A percentile compares a stretch with the other conserved stretches of the same genome.
Conservation (phyloP, 2,888 invertebrate genomes). For the Allophyes oxyacanthae region DNA sequence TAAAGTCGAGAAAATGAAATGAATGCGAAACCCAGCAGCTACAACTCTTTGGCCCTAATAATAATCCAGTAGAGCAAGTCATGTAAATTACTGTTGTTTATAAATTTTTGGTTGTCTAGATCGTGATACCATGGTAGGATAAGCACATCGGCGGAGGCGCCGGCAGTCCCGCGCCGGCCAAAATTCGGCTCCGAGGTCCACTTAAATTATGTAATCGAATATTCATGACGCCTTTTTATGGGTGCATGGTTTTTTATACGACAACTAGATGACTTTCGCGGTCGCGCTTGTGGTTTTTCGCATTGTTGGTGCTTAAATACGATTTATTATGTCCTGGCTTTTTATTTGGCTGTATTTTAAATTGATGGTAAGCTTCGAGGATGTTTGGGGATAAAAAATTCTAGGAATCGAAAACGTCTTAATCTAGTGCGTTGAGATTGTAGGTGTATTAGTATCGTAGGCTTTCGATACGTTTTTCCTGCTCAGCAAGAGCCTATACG, state of each 20-base stretch:
- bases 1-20: too few species aligned
- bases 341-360: not conserved
- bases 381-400: conserved; percentile 5
- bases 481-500: too few species aligned
- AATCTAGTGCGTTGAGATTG: too few species aligned
- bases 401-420: conserved; percentile 6
- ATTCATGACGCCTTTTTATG: conserved; percentile 72
- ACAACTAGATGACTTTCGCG: conserved; percentile 57
- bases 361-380: not conserved
- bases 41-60: too few species aligned
- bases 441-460: too few species aligned
- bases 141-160: conserved; percentile 68
- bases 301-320: conserved; percentile 17
- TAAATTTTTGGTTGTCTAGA: too few species aligned
- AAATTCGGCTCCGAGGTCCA: conserved; percentile 64
- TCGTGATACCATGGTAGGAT: conserved; percentile 62
- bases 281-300: conserved; percentile 36
- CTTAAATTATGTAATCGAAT: conserved; percentile 84
- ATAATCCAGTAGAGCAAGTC: too few species aligned
- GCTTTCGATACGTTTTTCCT: too few species aligned
- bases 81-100: too few species aligned
- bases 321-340: conserved; percentile 12
- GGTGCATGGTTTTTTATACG: conserved; percentile 67
- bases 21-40: too few species aligned
- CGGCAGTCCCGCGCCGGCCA: conserved; percentile 62